Percentiles rank a stretch among this genome's conserved stretches.
Evolutionary conservation across 2,888 invertebrate species (phyloP).

Genomic region (Platycheirus albimanus): DNA sequence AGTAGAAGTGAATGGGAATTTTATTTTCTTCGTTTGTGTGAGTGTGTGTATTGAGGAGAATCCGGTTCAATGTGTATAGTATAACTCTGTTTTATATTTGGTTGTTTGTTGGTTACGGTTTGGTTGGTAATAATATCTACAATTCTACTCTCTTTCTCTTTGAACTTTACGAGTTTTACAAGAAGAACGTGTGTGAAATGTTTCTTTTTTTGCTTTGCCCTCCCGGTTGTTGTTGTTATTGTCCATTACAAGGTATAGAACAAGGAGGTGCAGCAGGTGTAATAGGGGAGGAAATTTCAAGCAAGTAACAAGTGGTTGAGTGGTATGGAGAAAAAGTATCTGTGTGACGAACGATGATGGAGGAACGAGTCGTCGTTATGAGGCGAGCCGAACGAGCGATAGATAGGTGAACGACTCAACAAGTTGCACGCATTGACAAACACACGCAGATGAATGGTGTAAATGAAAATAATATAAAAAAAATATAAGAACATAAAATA

Average conservation of each 20-base stretch:
- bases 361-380: slow-evolving; percentile 1
- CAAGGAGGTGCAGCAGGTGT: slow-evolving; percentile 15
- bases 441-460: slow-evolving; percentile 52
- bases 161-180: slow-evolving; percentile 63
- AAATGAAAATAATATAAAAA: slow-evolving; percentile 15
- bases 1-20: slow-evolving; percentile 71
- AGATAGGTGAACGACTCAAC: slow-evolving; percentile 75
- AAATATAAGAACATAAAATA: slow-evolving; percentile 1
- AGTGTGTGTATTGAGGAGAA: slow-evolving; percentile 48
- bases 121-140: slow-evolving; percentile 30
- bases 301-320: slow-evolving; percentile 69
- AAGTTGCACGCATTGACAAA: slow-evolving; percentile 69
- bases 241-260: not conserved
- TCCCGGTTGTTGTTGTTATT: slow-evolving; percentile 13
- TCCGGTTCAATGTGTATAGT: slow-evolving; percentile 55
- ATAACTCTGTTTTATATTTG: not conserved
- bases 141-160: slow-evolving; percentile 63
- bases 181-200: slow-evolving; percentile 60
- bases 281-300: slow-evolving; percentile 29
- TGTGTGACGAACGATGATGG: slow-evolving; percentile 25
- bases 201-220: slow-evolving; percentile 6
- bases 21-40: slow-evolving; percentile 44
- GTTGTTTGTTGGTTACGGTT: slow-evolving; percentile 18
- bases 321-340: slow-evolving; percentile 57
- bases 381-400: slow-evolving; percentile 22